Evolutionary conservation across 1,140 invertebrate genomes (phyloP).

Genomic region (Leptopilina boulardi): DNA sequence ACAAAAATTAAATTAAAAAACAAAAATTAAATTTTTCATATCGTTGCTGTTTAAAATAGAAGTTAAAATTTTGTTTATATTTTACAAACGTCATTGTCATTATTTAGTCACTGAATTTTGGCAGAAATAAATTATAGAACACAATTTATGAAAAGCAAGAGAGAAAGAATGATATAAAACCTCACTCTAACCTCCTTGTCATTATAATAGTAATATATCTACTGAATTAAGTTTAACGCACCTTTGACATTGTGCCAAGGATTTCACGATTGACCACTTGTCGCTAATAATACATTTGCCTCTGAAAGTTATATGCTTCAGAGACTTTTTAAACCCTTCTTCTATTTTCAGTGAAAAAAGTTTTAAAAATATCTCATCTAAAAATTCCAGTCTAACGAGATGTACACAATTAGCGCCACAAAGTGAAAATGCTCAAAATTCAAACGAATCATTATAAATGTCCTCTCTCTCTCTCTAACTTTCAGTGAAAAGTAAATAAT

Average conservation of each 20-base stretch:
- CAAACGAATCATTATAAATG: too few relatives aligned
- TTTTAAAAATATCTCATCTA: constrained; percentile 8
- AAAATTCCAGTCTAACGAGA: not conserved
- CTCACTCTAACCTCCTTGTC: not conserved
- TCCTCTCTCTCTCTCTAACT: too few relatives aligned
- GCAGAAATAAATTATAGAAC: not conserved
- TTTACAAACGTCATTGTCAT: not conserved
- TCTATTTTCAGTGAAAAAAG: constrained; percentile 13
- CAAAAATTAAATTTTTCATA: too few relatives aligned
- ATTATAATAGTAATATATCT: not conserved
- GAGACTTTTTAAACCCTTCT: constrained; percentile 6
- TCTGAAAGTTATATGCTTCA: constrained; percentile 26
- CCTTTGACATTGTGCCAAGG: constrained; percentile 30
- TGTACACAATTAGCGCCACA: not conserved
- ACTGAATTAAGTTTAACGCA: constrained; percentile 24
- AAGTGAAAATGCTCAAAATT: constrained; percentile 1
- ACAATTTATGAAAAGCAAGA: not conserved
- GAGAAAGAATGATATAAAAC: not conserved
- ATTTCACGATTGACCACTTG: constrained; percentile 30
- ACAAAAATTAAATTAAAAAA: too few relatives aligned
- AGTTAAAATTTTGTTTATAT: too few relatives aligned
- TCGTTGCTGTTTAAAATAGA: too few relatives aligned
- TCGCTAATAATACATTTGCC: constrained; percentile 23
- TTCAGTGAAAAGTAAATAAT: too few relatives aligned
- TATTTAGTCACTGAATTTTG: not conserved